Percentiles rank a stretch among this genome's conserved stretches.
phyloP scores from a whole-genome alignment of 2,888 invertebrate species.

The Eristalis pertinax region DNA sequence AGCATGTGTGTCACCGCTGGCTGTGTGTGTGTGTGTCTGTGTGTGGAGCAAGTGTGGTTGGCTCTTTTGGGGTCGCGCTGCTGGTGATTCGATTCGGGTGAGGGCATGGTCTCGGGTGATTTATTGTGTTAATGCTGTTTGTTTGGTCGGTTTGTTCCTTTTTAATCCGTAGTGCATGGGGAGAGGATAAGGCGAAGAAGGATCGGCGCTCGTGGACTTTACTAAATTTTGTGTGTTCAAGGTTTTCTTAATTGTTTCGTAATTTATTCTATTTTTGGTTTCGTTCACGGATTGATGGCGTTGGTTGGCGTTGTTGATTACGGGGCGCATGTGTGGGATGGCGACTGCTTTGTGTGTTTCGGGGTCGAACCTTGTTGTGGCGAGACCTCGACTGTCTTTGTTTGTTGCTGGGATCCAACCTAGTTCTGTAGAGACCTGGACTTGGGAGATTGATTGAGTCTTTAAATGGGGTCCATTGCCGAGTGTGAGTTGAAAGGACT shows the following conservation, averaged over 20 bases:
- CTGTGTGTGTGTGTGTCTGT: slow-evolving; percentile 8
- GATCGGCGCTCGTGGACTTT: slow-evolving; percentile 2
- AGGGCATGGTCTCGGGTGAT: slow-evolving; percentile 42
- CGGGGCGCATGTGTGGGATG: too few species aligned
- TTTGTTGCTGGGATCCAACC: too few species aligned
- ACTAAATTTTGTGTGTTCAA: slow-evolving; percentile 48
- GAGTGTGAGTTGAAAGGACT: too few species aligned
- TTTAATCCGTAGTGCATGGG: neutral
- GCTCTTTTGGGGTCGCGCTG: slow-evolving; percentile 3
- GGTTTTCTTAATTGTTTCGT: slow-evolving; percentile 47
- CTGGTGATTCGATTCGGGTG: slow-evolving; percentile 11
- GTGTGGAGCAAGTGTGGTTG: neutral
- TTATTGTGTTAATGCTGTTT: slow-evolving; percentile 43
- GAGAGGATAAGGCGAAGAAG: slow-evolving; percentile 25
- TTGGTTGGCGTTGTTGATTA: neutral
- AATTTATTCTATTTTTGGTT: slow-evolving; percentile 20
- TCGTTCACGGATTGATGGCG: neutral
- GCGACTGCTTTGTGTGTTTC: too few species aligned
- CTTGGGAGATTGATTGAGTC: too few species aligned
- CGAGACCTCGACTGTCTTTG: too few species aligned
- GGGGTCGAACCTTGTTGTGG: too few species aligned
- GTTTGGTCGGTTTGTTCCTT: slow-evolving; percentile 14
- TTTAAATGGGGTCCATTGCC: too few species aligned
- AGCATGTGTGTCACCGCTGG: slow-evolving; percentile 58
- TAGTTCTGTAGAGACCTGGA: too few species aligned